Evolutionary conservation across 2,797 vertebrate genomes (phyloP).

Genomic region (Tamandua tetradactyla): DNA sequence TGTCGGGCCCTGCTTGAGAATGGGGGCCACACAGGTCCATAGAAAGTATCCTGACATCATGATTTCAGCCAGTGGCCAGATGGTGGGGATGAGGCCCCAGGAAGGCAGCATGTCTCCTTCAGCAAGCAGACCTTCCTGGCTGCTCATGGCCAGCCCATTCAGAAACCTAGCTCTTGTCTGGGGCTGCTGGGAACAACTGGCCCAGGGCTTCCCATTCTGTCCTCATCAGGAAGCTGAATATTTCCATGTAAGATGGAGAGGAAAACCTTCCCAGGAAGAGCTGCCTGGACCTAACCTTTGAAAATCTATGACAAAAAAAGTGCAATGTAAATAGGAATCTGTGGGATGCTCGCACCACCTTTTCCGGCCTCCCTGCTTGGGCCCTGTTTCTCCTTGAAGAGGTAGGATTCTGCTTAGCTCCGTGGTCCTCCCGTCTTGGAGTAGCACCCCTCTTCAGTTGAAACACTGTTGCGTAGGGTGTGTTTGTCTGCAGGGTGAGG

Average conservation of each 20-base stretch:
- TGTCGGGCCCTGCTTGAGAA: constrained; percentile 83
- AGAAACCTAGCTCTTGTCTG: constrained; percentile 90
- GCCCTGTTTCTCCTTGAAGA: constrained; percentile 84
- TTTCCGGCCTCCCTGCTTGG: constrained; percentile 77
- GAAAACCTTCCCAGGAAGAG: constrained; percentile 92
- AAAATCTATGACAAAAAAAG: constrained; percentile 91
- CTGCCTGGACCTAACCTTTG: constrained; percentile 88
- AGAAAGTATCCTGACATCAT: constrained; percentile 92
- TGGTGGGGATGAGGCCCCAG: constrained; percentile 84
- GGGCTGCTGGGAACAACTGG: constrained; percentile 87
- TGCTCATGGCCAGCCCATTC: constrained; percentile 87
- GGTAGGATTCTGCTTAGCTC: constrained; percentile 80
- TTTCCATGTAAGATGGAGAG: constrained; percentile 91
- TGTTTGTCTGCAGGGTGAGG: not conserved
- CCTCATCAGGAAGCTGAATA: constrained; percentile 90
- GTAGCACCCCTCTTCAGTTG: constrained; percentile 23
- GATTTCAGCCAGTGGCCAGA: constrained; percentile 87
- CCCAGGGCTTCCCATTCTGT: constrained; percentile 86
- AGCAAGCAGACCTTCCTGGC: constrained; percentile 88
- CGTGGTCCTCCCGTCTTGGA: constrained; percentile 84
- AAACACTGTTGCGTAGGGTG: not conserved
- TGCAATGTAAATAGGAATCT: constrained; percentile 90
- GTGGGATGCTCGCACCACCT: constrained; percentile 83
- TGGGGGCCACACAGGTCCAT: constrained; percentile 78
- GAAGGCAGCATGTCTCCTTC: constrained; percentile 92